phyloP scores from a whole-genome alignment of 2,113 vertebrate species.

The Marcusenius ussheri region DNA sequence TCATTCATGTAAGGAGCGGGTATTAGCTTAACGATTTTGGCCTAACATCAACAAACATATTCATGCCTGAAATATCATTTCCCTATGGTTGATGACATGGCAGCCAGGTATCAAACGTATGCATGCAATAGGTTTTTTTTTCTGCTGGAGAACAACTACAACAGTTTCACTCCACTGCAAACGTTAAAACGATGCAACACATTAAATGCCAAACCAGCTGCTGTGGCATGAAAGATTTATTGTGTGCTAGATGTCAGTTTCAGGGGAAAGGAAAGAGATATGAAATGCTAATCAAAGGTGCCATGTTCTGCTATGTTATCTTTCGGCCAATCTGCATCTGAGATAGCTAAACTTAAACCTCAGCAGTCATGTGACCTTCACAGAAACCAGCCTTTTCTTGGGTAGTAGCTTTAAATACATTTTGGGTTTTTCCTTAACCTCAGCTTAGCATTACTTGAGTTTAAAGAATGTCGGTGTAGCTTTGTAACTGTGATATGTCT shows the following conservation, averaged over 20 bases:
- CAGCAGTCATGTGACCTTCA: background rate
- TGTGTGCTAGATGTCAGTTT: background rate
- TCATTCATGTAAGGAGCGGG: background rate
- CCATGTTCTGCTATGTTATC: background rate
- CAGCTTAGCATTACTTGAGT: background rate
- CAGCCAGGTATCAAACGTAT: background rate
- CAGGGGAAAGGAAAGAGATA: background rate
- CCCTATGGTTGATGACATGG: background rate
- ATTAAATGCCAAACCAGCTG: background rate
- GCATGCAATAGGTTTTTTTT: background rate
- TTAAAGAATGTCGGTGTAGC: background rate
- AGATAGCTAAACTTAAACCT: conserved; percentile 10
- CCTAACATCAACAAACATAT: background rate
- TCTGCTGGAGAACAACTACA: background rate
- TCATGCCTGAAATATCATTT: background rate
- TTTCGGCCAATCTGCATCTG: background rate
- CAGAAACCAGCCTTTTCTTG: background rate
- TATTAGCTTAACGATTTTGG: background rate
- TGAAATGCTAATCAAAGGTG: background rate
- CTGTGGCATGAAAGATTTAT: background rate
- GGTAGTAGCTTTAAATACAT: background rate
- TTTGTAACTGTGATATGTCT: background rate
- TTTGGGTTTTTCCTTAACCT: conserved; percentile 19
- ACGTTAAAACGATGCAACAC: background rate
- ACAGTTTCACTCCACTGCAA: background rate